These are phyloP conservation scores for Chauna torquata DNA, from an alignment of 2,113 vertebrate species.

Conservation along the genomic window DNA sequence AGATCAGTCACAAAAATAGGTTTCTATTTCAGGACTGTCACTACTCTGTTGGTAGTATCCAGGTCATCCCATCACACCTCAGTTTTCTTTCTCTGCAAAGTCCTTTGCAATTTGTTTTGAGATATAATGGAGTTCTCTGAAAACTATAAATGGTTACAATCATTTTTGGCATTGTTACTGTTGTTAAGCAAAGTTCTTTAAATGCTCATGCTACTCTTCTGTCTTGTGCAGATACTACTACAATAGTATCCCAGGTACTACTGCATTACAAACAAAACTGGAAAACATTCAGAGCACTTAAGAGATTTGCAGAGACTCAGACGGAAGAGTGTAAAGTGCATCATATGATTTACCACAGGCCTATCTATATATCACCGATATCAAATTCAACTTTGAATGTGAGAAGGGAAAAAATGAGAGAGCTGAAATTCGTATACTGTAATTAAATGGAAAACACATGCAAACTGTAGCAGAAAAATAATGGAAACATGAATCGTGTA, in stretches of 20 bases:
- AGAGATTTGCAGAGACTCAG: slow-evolving; percentile 13
- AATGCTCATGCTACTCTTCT: background rate
- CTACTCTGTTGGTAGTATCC: background rate
- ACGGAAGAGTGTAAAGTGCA: background rate
- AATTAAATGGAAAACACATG: slow-evolving; percentile 69
- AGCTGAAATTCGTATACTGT: slow-evolving; percentile 14
- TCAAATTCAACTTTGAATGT: slow-evolving; percentile 26
- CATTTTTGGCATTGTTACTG: background rate
- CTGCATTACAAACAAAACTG: background rate
- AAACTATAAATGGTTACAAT: background rate
- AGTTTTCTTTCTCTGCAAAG: background rate
- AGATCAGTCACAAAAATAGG: background rate
- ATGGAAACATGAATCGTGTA: slow-evolving; percentile 35
- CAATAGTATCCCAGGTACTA: background rate
- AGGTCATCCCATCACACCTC: background rate
- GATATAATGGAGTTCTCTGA: background rate
- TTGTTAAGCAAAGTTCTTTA: background rate
- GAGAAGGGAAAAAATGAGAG: slow-evolving; percentile 37
- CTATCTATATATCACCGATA: slow-evolving; percentile 32
- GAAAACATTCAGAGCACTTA: slow-evolving; percentile 20
- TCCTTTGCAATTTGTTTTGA: background rate
- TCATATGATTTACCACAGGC: background rate
- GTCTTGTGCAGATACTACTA: background rate
- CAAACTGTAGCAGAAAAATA: slow-evolving; percentile 57
- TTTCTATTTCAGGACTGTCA: background rate